Evolutionary conservation across 2,113 vertebrate genomes (phyloP).

Genomic region (Carassius carassius): DNA sequence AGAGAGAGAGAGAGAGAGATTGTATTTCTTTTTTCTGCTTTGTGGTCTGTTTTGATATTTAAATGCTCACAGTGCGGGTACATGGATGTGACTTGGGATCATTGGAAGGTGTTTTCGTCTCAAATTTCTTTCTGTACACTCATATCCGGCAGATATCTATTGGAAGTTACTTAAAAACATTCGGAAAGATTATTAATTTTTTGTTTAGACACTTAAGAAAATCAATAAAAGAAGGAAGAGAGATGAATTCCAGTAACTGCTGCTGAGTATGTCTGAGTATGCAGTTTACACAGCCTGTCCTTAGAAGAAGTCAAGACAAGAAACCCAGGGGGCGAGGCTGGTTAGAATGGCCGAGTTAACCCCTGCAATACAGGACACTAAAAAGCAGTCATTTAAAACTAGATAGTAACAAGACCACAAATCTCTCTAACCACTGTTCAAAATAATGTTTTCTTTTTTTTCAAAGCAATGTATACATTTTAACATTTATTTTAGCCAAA

Average conservation of each 20-base stretch:
- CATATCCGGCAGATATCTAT: neutral
- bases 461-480: neutral
- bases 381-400: neutral
- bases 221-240: conserved; percentile 38
- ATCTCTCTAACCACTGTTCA: neutral
- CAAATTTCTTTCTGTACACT: conserved; percentile 9
- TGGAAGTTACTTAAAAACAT: conserved; percentile 19
- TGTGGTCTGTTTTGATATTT: neutral
- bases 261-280: conserved; percentile 7
- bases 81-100: neutral
- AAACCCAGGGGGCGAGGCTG: neutral
- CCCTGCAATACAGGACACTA: neutral
- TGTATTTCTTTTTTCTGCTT: neutral
- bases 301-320: neutral
- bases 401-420: neutral
- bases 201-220: conserved; percentile 26
- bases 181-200: conserved; percentile 7
- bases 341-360: neutral
- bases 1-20: too few species aligned
- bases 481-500: neutral
- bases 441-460: neutral
- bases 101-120: conserved; percentile 20
- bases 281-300: conserved; percentile 14
- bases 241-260: conserved; percentile 44
- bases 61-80: neutral